phyloP scores from a whole-genome alignment of 2,888 invertebrate species.

The Pecten maximus region DNA sequence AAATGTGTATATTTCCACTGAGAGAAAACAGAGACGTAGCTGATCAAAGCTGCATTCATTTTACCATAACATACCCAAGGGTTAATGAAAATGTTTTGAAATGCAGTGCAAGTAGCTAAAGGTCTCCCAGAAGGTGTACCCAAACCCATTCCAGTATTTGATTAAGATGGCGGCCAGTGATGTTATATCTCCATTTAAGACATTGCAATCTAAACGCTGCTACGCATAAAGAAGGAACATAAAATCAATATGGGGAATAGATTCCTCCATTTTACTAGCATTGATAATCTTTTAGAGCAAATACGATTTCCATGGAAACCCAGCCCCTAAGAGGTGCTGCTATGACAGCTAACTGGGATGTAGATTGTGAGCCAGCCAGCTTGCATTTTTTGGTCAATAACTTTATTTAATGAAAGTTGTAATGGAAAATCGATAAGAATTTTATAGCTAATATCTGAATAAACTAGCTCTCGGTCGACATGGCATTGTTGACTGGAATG shows the following conservation, averaged over 20 bases:
- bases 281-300: conserved; percentile 50
- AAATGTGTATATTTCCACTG: background rate
- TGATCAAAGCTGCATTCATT: conserved; percentile 8
- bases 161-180: background rate
- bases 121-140: background rate
- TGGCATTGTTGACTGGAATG: conserved; percentile 50
- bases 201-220: background rate
- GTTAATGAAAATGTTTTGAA: conserved; percentile 32
- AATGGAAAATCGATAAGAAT: conserved; percentile 53
- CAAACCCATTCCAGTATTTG: background rate
- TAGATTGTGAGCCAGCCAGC: background rate
- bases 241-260: conserved; percentile 42
- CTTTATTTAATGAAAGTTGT: conserved; percentile 56
- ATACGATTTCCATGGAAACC: conserved; percentile 51
- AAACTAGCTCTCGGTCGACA: conserved; percentile 47
- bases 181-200: conserved; percentile 19
- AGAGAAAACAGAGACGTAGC: background rate
- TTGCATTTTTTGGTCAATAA: conserved; percentile 54
- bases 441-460: conserved; percentile 55
- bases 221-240: conserved; percentile 36
- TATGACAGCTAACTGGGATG: background rate
- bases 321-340: background rate
- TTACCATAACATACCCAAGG: background rate
- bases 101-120: background rate
- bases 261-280: conserved; percentile 48